phyloP scores from a whole-genome alignment of 1,140 invertebrate species.

The Orussus abietinus region DNA sequence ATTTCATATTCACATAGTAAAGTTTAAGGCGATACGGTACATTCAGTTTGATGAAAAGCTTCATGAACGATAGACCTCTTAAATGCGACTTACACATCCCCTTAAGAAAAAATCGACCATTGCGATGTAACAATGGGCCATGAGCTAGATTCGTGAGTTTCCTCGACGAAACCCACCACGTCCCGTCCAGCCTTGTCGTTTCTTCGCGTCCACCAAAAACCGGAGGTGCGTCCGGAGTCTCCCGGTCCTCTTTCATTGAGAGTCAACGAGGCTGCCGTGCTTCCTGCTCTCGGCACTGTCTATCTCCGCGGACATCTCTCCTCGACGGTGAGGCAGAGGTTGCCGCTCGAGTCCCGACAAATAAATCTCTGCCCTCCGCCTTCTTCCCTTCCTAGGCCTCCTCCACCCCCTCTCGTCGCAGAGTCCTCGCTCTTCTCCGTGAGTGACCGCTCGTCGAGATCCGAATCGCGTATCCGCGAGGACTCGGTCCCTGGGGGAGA shows the following conservation, averaged over 20 bases:
- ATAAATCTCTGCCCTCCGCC: constrained; percentile 39
- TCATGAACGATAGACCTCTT: too few relatives aligned
- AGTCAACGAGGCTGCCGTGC: constrained; percentile 41
- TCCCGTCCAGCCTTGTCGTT: too few relatives aligned
- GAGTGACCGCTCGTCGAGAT: constrained; percentile 32
- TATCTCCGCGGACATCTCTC: constrained; percentile 45
- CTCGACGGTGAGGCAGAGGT: constrained; percentile 24
- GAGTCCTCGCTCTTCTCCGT: constrained; percentile 12
- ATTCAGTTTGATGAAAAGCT: too few relatives aligned
- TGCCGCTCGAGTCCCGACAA: constrained; percentile 34
- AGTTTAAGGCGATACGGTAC: too few relatives aligned
- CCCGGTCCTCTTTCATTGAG: constrained; percentile 38
- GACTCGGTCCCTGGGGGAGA: constrained; percentile 29
- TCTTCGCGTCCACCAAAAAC: too few relatives aligned
- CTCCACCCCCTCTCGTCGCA: neutral
- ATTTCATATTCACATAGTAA: too few relatives aligned
- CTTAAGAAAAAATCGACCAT: too few relatives aligned
- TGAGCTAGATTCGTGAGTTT: too few relatives aligned
- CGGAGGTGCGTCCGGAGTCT: neutral
- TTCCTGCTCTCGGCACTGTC: constrained; percentile 42
- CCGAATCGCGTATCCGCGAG: constrained; percentile 34
- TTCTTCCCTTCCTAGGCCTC: constrained; percentile 17
- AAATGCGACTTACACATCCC: too few relatives aligned
- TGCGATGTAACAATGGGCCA: too few relatives aligned
- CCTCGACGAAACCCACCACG: too few relatives aligned